Evolutionary conservation across 2,113 vertebrate species (phyloP), one percentile per base, ranked within the genome.

Genomic region (Buteo buteo): DNA sequence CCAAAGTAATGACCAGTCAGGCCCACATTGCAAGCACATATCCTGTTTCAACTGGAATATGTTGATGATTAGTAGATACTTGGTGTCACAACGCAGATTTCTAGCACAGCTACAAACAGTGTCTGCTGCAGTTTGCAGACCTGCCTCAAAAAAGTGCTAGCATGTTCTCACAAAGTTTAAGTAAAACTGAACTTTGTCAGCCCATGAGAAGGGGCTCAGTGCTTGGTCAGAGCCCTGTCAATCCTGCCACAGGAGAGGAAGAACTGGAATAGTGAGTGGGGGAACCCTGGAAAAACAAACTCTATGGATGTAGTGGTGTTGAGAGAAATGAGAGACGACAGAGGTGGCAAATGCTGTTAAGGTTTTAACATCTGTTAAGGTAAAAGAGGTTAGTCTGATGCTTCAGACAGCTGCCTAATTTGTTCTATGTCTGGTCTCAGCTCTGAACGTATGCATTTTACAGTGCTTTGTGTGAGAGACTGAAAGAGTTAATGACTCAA

Each of bases 291-390:
- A 55, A 91, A 87, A 58, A 55, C 14, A 54, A 67, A 64, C 22
- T 69, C 24, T 45, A 58, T 10, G 9, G n/a, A 64, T 0, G 0
- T 16, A 8, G 16, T 32, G 8, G 2, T 14, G 16, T 7, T 62
- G 45, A 42, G 50, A 74, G 38, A 85, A 85, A 50, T 1, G 3
- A 52, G 49, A 47, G 32, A 82, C 40, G 49, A 26, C 36, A 71
- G 28, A 81, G 6, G 31, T 31, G 42, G 34, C 32, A 74, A 82
- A 67, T 4, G 13, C 47, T 59, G 6, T 13, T 50, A 52, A 28
- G 50, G 50, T 52, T 28, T 52, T 52, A 52, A 52, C 25, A 15
- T 52, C 50, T 52, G 26, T 52, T 52, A 52, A 52, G 50, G 50
- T 28, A 16, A 16, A 52, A 62, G 47, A 70, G 13, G 9, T 58